phyloP scores from a whole-genome alignment of 2,888 invertebrate species.

The Dynastes maya region DNA sequence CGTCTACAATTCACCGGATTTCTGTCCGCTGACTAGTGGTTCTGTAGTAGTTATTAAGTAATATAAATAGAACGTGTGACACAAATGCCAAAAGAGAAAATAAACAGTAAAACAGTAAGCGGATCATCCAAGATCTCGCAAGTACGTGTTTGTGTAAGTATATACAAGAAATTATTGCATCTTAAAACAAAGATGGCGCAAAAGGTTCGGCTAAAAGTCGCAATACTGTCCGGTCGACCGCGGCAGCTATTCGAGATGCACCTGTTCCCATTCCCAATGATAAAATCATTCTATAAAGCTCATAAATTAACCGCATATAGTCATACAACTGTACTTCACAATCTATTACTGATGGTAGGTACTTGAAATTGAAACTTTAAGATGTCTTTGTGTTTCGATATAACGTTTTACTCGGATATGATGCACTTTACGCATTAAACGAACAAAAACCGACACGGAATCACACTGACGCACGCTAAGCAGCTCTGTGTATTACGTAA shows the following conservation, averaged over 20 bases:
- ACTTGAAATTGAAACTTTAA: slow-evolving; percentile 42
- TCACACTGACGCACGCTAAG: slow-evolving; percentile 42
- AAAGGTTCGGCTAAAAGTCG: slow-evolving; percentile 53
- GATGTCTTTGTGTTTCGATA: slow-evolving; percentile 39
- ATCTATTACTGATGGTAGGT: slow-evolving; percentile 41
- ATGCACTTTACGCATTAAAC: slow-evolving; percentile 35
- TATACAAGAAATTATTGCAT: slow-evolving; percentile 53
- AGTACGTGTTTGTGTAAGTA: background rate
- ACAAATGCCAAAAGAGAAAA: slow-evolving; percentile 37
- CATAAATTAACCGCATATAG: slow-evolving; percentile 47
- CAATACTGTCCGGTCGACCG: slow-evolving; percentile 30
- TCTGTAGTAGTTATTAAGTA: slow-evolving; percentile 29
- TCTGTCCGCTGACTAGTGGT: background rate
- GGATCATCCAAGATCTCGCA: slow-evolving; percentile 15
- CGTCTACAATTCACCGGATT: background rate
- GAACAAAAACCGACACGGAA: slow-evolving; percentile 41
- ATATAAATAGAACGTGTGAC: slow-evolving; percentile 42
- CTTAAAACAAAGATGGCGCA: slow-evolving; percentile 55
- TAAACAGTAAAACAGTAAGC: slow-evolving; percentile 35
- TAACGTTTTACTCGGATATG: slow-evolving; percentile 33
- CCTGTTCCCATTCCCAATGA: slow-evolving; percentile 49
- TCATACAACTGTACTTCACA: slow-evolving; percentile 43
- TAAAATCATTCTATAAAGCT: slow-evolving; percentile 50
- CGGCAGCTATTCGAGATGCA: slow-evolving; percentile 40
- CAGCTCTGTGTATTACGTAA: slow-evolving; percentile 44